Evolutionary conservation across 53 echinoderm and acorn worm species (phyloP), one percentile per base, ranked within the genome.

Genomic region (Stichopus horrens): DNA sequence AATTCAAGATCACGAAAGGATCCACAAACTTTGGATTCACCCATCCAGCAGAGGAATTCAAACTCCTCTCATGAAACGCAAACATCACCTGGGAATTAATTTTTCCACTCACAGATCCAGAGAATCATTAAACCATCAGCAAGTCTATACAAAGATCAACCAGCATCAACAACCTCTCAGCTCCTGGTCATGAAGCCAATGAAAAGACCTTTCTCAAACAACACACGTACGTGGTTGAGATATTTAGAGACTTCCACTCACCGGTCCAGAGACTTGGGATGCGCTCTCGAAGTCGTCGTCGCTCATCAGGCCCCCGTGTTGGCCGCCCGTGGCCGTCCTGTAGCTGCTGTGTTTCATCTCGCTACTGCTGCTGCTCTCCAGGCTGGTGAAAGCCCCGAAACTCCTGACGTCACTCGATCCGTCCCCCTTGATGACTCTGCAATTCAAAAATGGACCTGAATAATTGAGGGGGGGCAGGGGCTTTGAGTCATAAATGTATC

Each of bases 231-330:
- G 37, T 37, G 1, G 37, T 71, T 16, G n/a, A 20, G 71, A 20
- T 71, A 71, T 71, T 18, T 9, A 5, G 4, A 9, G 9, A 13
- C 11, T 63, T 71, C 77, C 10, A 90, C 94, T 94, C 77, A 98
- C 98, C 57, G 98, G 98, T 58, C 98, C 95, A 23, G 91, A 78
- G 52, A 98, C 98, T 86, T 98, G 93, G 18, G 98, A 98, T 9
- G 94, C 95, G 76, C 98, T 98, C 87, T 98, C 98, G 89, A 98
- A 98, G 74, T 98, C 98, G 82, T 95, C 95, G 77, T 95, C 95
- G 74, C 91, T 94, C 71, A 84, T 60, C 0, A 56, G 23, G 58
- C 57, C 56, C 13, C 52, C 75, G 18, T 53, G 74, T 55, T 73
- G 83, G 67, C 63, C 58, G 23, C 89, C 76, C 20, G 55, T n/a